Evolutionary conservation across 2,113 vertebrate species (phyloP), one percentile per base, ranked within the genome.

Genomic region (Rattus rattus): DNA sequence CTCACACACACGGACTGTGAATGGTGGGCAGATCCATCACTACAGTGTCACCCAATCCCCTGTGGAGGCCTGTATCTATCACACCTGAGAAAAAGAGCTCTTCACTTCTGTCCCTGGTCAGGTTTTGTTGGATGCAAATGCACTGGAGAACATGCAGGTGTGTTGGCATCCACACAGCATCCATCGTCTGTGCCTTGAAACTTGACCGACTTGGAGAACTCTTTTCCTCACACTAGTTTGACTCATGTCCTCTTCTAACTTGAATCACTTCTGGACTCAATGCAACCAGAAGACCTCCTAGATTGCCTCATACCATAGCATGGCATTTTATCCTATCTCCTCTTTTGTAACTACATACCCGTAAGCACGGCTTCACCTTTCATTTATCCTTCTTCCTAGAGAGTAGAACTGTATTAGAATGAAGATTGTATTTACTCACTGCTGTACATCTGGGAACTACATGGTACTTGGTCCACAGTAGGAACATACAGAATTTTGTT

Each of bases 301-400:
- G 9, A 72, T 20, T 12, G 12, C 20, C 1, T 0, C 1, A 3
- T 3, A 10, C 22, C 49, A 3, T 0, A 26, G 6, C 8, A 63
- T 28, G 8, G 20, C 17, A n/a, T 10, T 33, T n/a, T 0, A 0
- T 39, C 30, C 52, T 24, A 26, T 56, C 49, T 89, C 67, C 56
- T 33, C 24, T 24, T 69, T 28, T 0, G 1, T 76, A 10, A 72
- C 22, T 24, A 30, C 26, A n/a, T n/a, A n/a, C 7, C 43, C 52
- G 36, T 59, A 20, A 16, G 7, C 4, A 13, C 11, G 11, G 13
- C 19, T 33, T 17, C 56, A 52, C 7, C 52, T 79, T 77, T 75
- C 65, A 36, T 76, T 47, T 65, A 39, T 77, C 56, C 19, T 6
- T 91, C 26, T 84, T 72, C n/a, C 36, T 89, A 61, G n/a, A 87